Base-by-base conservation (phyloP, 1,140 invertebrate genomes). In the Plectus sambesii region DNA sequence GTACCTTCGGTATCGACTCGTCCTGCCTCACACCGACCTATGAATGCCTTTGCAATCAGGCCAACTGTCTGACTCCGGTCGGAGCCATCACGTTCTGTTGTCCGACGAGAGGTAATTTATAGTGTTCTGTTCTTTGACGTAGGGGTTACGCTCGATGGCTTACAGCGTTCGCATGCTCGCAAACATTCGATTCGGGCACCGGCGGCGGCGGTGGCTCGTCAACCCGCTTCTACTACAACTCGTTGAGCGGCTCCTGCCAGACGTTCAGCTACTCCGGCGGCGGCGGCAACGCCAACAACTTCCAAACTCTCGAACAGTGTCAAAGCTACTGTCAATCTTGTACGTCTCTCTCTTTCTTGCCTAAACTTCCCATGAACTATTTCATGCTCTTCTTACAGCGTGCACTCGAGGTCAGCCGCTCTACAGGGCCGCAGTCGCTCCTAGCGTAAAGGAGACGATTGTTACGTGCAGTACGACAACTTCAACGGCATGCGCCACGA, bases 141-240 rank as follows among this genome's bases (percentile, higher is more conserved):
- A n/a, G n/a, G n/a, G n/a, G n/a, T n/a, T n/a, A n/a, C n/a, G n/a
- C n/a, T n/a, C n/a, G n/a, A n/a, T n/a, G n/a, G n/a, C n/a, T n/a
- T n/a, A n/a, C n/a, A n/a, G n/a, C n/a, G n/a, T n/a, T n/a, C n/a
- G n/a, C n/a, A n/a, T n/a, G n/a, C n/a, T n/a, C n/a, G n/a, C n/a
- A n/a, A n/a, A n/a, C n/a, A n/a, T n/a, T n/a, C n/a, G n/a, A n/a
- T n/a, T n/a, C n/a, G 12, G 46, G 36, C 26, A 25, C 22, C 12
- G 69, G 69, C 22, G 50, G 55, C 20, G 69, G 69, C 50, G 26
- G 38, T 6, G 62, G 42, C 8, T 50, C 54, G 24, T 47, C 61
- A 4, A 42, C 53, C 15, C 23, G 53, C 8, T 55, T 49, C 49
- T 55, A 46, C 43, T 55, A 54, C 42, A 55, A 55, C 26, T 46